Percentiles rank a stretch among this genome's conserved stretches.
Conservation (phyloP, 2,797 vertebrate species). For the Synaphobranchus kaupii region DNA sequence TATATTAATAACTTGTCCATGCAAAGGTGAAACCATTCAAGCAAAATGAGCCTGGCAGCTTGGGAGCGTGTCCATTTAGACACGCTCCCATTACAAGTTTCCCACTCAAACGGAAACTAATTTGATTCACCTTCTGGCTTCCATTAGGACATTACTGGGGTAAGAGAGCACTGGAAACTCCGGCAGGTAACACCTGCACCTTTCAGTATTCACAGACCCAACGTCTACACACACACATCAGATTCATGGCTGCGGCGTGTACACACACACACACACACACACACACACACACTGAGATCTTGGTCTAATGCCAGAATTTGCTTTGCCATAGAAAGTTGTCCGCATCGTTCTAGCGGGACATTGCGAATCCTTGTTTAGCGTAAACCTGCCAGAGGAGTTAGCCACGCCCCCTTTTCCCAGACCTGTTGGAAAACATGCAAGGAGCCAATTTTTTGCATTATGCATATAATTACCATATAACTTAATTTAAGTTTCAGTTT, state of each 20-base stretch:
- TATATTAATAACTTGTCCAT: neutral
- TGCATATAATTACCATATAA: no score
- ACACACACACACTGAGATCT: neutral
- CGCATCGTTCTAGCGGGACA: constrained; percentile 13
- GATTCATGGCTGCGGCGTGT: neutral
- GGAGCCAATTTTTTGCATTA: neutral
- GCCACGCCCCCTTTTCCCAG: neutral
- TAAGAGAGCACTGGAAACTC: no score
- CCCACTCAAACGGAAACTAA: no score
- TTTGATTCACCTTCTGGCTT: no score
- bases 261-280: constrained; percentile 13
- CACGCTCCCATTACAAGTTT: no score
- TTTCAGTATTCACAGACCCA: neutral
- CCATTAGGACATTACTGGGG: no score
- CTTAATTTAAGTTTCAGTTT: neutral
- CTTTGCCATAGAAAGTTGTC: constrained; percentile 25
- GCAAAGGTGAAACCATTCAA: neutral
- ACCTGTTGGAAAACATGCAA: neutral
- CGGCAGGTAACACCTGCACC: neutral
- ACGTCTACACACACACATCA: neutral
- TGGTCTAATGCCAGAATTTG: constrained; percentile 27
- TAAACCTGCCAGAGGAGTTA: constrained; percentile 28
- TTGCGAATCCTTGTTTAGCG: neutral
- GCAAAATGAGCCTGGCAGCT: neutral
- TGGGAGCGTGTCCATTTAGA: no score